Conservation (phyloP, 2,797 vertebrate species). For the Adelosebastes latens region DNA sequence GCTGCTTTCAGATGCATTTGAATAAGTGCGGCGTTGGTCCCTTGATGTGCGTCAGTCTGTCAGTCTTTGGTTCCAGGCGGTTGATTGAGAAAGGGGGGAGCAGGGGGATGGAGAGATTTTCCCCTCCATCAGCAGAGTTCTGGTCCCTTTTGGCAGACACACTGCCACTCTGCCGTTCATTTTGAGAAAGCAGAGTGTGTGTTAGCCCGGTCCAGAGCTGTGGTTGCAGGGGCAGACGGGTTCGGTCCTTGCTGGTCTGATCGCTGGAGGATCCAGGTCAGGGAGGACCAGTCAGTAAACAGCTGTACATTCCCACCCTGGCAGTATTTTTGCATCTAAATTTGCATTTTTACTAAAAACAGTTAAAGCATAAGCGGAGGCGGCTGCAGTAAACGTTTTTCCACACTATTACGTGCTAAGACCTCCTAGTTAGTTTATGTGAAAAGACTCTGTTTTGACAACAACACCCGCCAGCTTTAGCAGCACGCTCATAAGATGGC, state of each 20-base stretch:
- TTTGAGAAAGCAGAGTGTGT: conserved; percentile 45
- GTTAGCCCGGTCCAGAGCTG: conserved; percentile 57
- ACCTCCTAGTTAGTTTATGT: conserved; percentile 4
- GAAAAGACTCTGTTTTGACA: conserved; percentile 18
- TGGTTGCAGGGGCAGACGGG: conserved; percentile 65
- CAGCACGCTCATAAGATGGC: conserved; percentile 29
- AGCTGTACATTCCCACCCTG: conserved; percentile 4
- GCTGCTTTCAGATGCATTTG: conserved; percentile 27
- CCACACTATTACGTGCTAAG: neutral
- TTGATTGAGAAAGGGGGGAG: conserved; percentile 21
- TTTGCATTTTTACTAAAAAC: conserved; percentile 2
- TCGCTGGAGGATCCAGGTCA: conserved; percentile 38
- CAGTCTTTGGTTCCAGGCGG: conserved; percentile 51
- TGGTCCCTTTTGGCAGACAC: conserved; percentile 64
- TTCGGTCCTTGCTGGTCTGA: conserved; percentile 32
- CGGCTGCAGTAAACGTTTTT: conserved; percentile 1
- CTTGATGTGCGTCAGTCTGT: conserved; percentile 69
- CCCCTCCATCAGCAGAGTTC: conserved; percentile 75
- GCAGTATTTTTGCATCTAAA: conserved; percentile 9
- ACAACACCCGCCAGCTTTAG: neutral
- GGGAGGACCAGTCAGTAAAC: conserved; percentile 17
- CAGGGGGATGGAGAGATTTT: conserved; percentile 33
- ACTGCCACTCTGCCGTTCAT: conserved; percentile 40
- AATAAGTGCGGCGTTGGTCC: conserved; percentile 33
- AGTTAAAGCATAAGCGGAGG: neutral